Conservation (phyloP, 2,113 vertebrate species). For the Corythaixoides concolor region DNA sequence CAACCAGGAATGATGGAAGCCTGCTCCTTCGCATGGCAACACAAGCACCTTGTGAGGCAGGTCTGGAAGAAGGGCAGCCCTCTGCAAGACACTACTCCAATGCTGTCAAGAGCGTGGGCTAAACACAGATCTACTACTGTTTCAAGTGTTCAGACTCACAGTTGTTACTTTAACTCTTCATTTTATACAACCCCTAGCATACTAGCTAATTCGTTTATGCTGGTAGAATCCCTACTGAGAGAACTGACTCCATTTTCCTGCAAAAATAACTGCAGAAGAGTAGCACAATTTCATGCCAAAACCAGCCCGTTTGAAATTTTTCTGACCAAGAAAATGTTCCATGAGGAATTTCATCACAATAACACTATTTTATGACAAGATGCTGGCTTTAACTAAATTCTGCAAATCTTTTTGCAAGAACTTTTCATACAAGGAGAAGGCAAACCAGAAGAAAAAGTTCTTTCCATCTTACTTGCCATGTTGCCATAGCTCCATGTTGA, state of each 20-base stretch:
- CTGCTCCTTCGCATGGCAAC: neutral
- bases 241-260: neutral
- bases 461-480: neutral
- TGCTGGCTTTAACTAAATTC: neutral
- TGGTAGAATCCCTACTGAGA: neutral
- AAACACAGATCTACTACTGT: neutral
- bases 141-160: neutral
- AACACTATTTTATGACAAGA: neutral
- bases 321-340: neutral
- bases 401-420: neutral
- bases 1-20: neutral
- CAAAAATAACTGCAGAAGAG: neutral
- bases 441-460: neutral
- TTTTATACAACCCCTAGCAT: neutral
- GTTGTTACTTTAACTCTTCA: neutral
- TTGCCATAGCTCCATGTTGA: neutral
- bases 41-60: neutral
- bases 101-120: neutral
- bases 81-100: neutral
- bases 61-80: neutral
- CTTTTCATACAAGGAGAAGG: neutral
- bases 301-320: neutral
- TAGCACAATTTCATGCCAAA: neutral
- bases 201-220: neutral
- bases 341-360: neutral